Conservation (phyloP, 2,797 vertebrate species). For the Hipposideros larvatus region DNA sequence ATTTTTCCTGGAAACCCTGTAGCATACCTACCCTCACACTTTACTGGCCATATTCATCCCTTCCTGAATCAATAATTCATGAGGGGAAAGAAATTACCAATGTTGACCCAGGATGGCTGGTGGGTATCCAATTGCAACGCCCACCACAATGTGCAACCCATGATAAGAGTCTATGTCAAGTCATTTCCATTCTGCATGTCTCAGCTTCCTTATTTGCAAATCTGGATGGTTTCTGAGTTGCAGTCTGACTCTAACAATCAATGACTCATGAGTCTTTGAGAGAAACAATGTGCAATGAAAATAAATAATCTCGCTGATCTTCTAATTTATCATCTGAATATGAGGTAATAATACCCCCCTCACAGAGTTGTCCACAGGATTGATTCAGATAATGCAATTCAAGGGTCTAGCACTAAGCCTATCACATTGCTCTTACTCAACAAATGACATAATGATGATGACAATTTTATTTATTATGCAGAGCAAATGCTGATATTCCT, state of each 20-base stretch:
- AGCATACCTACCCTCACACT: neutral
- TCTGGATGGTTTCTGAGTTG: neutral
- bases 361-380: neutral
- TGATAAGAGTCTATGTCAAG: neutral
- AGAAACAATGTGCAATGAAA: neutral
- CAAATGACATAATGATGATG: neutral
- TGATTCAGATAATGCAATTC: neutral
- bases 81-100: neutral
- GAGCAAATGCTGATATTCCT: constrained; percentile 36
- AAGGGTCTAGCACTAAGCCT: neutral
- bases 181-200: neutral
- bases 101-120: neutral
- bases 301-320: neutral
- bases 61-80: neutral
- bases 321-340: constrained; percentile 9
- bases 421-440: neutral
- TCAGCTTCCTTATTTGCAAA: neutral
- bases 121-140: neutral
- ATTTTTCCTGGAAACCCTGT: neutral
- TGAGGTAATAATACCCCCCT: neutral
- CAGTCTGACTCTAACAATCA: neutral
- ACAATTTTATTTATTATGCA: neutral
- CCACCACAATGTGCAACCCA: too few species aligned
- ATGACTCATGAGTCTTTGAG: neutral
- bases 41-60: neutral